phyloP scores from a whole-genome alignment of 2,888 invertebrate species.

The Cetonia aurata region DNA sequence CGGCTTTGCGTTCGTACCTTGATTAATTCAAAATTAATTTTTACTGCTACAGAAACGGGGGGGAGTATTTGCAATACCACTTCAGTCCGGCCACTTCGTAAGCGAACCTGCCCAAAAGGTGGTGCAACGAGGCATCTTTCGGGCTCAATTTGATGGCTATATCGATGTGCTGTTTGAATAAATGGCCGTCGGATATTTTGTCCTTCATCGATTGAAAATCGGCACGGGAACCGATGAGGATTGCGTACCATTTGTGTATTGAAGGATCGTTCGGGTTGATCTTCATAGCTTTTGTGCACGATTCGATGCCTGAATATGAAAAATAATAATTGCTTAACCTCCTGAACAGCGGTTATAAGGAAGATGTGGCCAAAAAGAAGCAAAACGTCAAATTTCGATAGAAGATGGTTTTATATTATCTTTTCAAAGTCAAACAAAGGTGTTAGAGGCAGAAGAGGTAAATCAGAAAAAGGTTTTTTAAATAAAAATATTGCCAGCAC shows the following conservation, averaged over 20 bases:
- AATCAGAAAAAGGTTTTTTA: too few relatives aligned
- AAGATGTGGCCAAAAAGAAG: too few relatives aligned
- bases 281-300: slow-evolving; percentile 70
- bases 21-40: slow-evolving; percentile 15
- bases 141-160: slow-evolving; percentile 73
- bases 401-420: too few relatives aligned
- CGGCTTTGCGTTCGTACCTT: slow-evolving; percentile 77
- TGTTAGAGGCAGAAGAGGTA: too few relatives aligned
- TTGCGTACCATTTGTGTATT: slow-evolving; percentile 82
- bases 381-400: too few relatives aligned
- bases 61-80: slow-evolving; percentile 55
- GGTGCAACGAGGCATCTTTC: slow-evolving; percentile 73
- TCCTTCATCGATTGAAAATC: slow-evolving; percentile 74
- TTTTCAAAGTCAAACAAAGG: too few relatives aligned
- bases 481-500: too few relatives aligned
- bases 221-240: slow-evolving; percentile 74
- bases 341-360: slow-evolving; percentile 5
- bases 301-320: slow-evolving; percentile 67
- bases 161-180: slow-evolving; percentile 78
- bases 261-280: slow-evolving; percentile 69
- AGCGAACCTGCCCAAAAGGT: slow-evolving; percentile 79
- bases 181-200: slow-evolving; percentile 74
- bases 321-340: neutral
- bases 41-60: neutral
- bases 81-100: slow-evolving; percentile 70